Evolutionary conservation across 2,888 invertebrate species (phyloP).

Genomic region (Pristionchus japonicus): DNA sequence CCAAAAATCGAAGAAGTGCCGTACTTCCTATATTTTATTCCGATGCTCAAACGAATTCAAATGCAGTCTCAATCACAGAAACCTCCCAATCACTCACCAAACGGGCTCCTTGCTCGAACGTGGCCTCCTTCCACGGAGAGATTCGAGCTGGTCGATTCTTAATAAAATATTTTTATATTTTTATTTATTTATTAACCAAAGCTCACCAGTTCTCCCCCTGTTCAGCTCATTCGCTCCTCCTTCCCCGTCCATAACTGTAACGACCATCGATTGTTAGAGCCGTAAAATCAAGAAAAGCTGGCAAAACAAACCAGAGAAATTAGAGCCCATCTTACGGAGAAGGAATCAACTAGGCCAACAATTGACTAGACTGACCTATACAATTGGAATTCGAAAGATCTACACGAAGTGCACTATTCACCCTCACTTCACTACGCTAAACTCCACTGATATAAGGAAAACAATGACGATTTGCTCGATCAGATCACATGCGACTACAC

Average conservation of each 20-base stretch:
- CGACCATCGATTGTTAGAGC: background rate
- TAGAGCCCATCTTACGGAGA: background rate
- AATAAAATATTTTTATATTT: background rate
- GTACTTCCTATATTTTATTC: too few species aligned
- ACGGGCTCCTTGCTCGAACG: background rate
- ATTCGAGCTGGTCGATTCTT: conserved; percentile 15
- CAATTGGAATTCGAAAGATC: background rate
- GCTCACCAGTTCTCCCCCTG: background rate
- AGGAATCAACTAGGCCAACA: background rate
- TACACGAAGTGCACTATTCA: background rate
- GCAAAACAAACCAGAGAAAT: background rate
- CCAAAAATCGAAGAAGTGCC: too few species aligned
- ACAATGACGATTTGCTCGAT: background rate
- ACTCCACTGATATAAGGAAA: background rate
- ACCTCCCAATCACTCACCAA: background rate
- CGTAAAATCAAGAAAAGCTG: background rate
- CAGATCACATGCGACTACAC: background rate
- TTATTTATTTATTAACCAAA: background rate
- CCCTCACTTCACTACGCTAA: background rate
- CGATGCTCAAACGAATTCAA: background rate
- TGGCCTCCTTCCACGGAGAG: background rate
- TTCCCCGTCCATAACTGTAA: conserved; percentile 13
- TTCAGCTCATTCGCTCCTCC: background rate
- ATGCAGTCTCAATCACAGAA: background rate
- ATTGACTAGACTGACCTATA: background rate